phyloP scores from a whole-genome alignment of 2,888 invertebrate species.

The Argyresthia albistria region DNA sequence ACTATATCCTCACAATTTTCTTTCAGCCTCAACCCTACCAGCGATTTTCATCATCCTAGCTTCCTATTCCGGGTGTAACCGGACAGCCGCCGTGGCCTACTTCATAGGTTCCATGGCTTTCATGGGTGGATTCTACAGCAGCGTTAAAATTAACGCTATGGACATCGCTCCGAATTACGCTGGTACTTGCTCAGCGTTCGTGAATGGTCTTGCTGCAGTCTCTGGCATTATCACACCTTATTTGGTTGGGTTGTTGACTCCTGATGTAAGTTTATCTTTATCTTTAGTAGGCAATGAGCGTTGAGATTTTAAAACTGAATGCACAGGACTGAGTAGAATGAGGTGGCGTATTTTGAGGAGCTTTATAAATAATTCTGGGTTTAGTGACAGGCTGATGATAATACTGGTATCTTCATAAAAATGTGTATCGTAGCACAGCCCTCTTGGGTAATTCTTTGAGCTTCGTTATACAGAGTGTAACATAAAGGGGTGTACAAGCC shows the following conservation, averaged over 20 bases:
- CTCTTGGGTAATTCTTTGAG: too few species aligned
- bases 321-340: too few species aligned
- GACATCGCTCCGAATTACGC: conserved; percentile 77
- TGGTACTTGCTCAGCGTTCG: conserved; percentile 76
- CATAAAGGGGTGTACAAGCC: too few species aligned
- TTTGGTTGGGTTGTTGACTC: conserved; percentile 73
- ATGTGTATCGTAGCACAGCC: too few species aligned
- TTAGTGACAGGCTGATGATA: too few species aligned
- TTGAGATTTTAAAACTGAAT: neutral
- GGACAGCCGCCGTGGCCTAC: conserved; percentile 65
- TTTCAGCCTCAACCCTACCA: conserved; percentile 75
- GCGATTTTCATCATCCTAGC: conserved; percentile 75
- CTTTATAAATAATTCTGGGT: too few species aligned
- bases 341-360: too few species aligned
- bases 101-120: conserved; percentile 76
- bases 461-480: too few species aligned
- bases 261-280: conserved; percentile 56
- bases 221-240: conserved; percentile 76
- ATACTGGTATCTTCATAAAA: too few species aligned
- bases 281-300: neutral
- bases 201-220: conserved; percentile 76
- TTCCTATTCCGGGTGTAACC: conserved; percentile 75
- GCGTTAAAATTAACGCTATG: conserved; percentile 77
- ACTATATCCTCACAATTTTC: neutral
- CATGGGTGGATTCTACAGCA: conserved; percentile 78